These are phyloP conservation scores for Lasiommata megera DNA, from an alignment of 2,888 invertebrate species.

Conservation along the genomic window DNA sequence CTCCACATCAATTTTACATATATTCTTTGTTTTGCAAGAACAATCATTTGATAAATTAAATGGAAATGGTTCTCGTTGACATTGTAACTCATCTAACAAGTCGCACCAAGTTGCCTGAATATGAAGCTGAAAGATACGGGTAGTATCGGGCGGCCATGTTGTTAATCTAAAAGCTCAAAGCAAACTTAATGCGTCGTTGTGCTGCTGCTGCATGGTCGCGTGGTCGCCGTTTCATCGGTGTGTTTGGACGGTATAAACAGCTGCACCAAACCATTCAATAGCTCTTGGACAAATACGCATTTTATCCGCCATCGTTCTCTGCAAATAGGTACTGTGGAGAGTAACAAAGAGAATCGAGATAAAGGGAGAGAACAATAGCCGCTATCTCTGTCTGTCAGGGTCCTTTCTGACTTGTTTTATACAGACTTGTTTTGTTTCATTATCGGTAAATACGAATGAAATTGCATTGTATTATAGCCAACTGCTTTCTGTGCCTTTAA, in stretches of 20 bases:
- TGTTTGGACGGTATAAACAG: not conserved
- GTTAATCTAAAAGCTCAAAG: no score
- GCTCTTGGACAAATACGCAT: not conserved
- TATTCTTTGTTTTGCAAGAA: no score
- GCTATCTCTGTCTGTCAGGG: constrained; percentile 17
- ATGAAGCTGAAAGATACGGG: no score
- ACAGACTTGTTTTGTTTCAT: constrained; percentile 14
- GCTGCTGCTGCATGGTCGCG: no score
- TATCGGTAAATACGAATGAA: constrained; percentile 8
- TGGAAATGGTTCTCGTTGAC: no score
- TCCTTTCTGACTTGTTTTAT: constrained; percentile 12
- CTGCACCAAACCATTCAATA: not conserved
- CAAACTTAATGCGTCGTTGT: no score
- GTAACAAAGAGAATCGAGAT: constrained; percentile 10
- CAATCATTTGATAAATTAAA: no score
- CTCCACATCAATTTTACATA: no score
- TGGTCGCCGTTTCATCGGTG: no score
- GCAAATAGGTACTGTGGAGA: not conserved
- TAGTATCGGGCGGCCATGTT: no score
- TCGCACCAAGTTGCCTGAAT: no score
- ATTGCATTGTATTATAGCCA: not conserved
- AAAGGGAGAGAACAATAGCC: constrained; percentile 25
- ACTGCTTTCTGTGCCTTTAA: not conserved
- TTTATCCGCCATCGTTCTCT: not conserved
- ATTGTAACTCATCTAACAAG: no score